Evolutionary conservation across 1,140 invertebrate genomes (phyloP), one percentile per base, ranked within the genome.

Genomic region (Tetramorium simillimum): DNA sequence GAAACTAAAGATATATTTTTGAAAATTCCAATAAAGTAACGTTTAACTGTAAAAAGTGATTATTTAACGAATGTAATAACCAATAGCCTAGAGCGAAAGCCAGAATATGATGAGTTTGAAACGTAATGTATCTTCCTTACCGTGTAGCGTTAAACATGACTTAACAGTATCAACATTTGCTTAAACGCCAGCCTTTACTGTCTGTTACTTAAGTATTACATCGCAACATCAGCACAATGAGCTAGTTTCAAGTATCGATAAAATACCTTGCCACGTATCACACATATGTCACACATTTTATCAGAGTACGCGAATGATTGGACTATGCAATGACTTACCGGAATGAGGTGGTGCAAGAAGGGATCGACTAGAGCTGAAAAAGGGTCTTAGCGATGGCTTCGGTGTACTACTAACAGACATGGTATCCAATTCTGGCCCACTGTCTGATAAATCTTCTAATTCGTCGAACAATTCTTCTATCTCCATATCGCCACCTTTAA

Each of bases 331-430:
- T 51, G 91, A 92, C 95, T 95, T 94, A 96, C 95, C 95, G 84
- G 94, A 87, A 65, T 94, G 87, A 60, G 93, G 91, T 43, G 94
- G 95, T 12, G 94, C 94, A 12, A 95, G 93, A 77, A 99, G 96
- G 78, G 98, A 98, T 86, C 97, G 95, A 92, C 98, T 98, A 93
- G 98, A 98, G 90, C 98, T 98, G 95, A 99, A 99, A 95, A 99
- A 99, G 2, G 99, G 99, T 91, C 98, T 96, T 78, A 99, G 95
- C 88, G 98, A 99, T 21, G 99, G 99, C 94, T 99, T 99, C 7
- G 99, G 99, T 62, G 98, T 99, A 82, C 99, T 99, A 65, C 98
- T 98, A 90, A 99, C 98, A 92, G 98, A 99, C 96, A 99, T 97
- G 58, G 98, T 99, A 94, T 99, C 99, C 94, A 98, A 96, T 94